Conservation (phyloP, 35 echinoderm and acorn worm genomes). For the Heliocidaris erythrogramma region DNA sequence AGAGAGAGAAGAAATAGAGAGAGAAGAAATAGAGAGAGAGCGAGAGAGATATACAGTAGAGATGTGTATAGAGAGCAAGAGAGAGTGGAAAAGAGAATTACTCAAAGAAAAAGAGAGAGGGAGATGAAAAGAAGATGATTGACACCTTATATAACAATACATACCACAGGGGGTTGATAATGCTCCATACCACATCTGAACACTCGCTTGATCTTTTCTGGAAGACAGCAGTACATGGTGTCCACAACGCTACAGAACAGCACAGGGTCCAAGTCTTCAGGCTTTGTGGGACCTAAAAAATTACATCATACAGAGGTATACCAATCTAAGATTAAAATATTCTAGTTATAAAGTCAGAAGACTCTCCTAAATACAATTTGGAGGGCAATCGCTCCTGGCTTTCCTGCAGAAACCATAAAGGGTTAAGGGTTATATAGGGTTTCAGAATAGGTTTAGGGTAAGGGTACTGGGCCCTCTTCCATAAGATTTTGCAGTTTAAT, state of each 20-base stretch:
- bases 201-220: conserved; percentile 45
- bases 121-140: not conserved
- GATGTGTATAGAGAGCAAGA: not conserved
- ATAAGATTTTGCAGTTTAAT: too few species aligned
- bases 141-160: not conserved
- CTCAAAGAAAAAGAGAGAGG: not conserved
- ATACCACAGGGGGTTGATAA: conserved; percentile 32
- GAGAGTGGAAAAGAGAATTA: not conserved
- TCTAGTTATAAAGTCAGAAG: too few species aligned
- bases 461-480: too few species aligned
- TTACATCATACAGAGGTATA: too few species aligned
- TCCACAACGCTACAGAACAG: conserved; percentile 65
- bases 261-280: conserved; percentile 51
- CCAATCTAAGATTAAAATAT: too few species aligned
- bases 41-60: not conserved
- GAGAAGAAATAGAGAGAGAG: not conserved
- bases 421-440: too few species aligned
- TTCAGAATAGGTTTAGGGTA: too few species aligned
- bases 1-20: not conserved
- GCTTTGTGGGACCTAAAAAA: conserved; percentile 62
- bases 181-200: conserved; percentile 58
- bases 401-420: too few species aligned
- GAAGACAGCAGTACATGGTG: conserved; percentile 71
- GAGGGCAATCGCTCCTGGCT: too few species aligned
- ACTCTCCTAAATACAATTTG: too few species aligned